Evolutionary conservation across 2,888 invertebrate species (phyloP).

Genomic region (Sinotaia quadrata): DNA sequence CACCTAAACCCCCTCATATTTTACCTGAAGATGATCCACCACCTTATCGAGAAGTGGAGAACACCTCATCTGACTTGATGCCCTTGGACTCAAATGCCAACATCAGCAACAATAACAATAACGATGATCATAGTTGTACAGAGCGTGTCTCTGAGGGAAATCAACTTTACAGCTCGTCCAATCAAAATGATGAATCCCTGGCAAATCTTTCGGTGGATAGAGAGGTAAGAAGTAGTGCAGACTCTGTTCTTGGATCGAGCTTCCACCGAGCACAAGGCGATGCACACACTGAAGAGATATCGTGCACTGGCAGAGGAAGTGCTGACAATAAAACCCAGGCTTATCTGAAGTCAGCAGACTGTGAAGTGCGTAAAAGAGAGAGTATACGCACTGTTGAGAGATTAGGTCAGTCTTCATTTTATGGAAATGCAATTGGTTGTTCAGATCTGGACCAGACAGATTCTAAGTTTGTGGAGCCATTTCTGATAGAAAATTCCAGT

Average conservation of each 20-base stretch:
- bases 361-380: background rate
- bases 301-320: background rate
- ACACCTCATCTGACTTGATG: conserved; percentile 6
- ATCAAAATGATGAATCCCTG: background rate
- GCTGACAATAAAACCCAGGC: background rate
- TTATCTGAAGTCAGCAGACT: background rate
- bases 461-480: background rate
- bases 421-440: too few species aligned
- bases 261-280: background rate
- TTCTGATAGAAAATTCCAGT: too few species aligned
- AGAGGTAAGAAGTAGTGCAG: background rate
- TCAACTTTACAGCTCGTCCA: too few species aligned
- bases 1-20: conserved; percentile 64
- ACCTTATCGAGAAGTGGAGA: conserved; percentile 59
- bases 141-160: background rate
- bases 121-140: conserved; percentile 20
- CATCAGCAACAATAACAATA: conserved; percentile 41
- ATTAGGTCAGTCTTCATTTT: too few species aligned
- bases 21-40: conserved; percentile 64
- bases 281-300: background rate
- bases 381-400: too few species aligned
- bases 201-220: too few species aligned
- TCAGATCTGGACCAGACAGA: background rate
- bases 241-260: background rate
- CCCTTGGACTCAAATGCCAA: conserved; percentile 31